Evolutionary conservation across 1,140 invertebrate species (phyloP).

Genomic region (Xylocopa sonorina): DNA sequence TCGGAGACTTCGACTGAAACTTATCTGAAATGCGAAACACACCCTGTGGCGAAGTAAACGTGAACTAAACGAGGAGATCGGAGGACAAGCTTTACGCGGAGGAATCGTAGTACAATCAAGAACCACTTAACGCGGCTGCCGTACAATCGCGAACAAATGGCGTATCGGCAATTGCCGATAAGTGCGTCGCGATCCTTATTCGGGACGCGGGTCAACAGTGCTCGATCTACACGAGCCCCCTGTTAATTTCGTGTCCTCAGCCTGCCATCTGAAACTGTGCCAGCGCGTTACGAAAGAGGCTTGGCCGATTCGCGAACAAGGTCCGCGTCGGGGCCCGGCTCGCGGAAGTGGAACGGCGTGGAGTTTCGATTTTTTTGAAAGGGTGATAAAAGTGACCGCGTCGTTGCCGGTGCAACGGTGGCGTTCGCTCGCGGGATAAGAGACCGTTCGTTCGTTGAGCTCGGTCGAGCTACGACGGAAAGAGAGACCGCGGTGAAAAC

Average conservation of each 20-base stretch:
- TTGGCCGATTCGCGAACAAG: constrained; percentile 21
- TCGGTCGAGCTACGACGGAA: constrained; percentile 39
- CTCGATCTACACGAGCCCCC: not conserved
- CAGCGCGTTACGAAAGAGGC: constrained; percentile 7
- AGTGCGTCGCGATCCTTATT: not conserved
- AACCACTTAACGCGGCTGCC: not conserved
- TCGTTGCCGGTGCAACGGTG: not conserved
- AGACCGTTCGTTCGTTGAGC: constrained; percentile 11
- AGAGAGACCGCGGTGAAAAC: constrained; percentile 57
- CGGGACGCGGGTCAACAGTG: not conserved
- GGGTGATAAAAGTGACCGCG: constrained; percentile 4
- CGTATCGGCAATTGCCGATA: not conserved
- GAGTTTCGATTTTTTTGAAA: constrained; percentile 27
- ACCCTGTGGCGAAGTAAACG: too few relatives aligned
- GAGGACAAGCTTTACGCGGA: not conserved
- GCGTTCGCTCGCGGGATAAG: constrained; percentile 15
- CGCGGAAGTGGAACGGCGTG: constrained; percentile 25
- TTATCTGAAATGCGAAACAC: too few relatives aligned
- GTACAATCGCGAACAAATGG: not conserved
- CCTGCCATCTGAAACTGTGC: not conserved
- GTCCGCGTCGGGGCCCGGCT: not conserved
- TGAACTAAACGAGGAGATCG: not conserved
- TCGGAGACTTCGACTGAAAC: too few relatives aligned
- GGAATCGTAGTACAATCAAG: not conserved
- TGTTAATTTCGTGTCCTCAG: not conserved